phyloP scores from a whole-genome alignment of 1,140 invertebrate genomes.

The Chrysomallon squamiferum region DNA sequence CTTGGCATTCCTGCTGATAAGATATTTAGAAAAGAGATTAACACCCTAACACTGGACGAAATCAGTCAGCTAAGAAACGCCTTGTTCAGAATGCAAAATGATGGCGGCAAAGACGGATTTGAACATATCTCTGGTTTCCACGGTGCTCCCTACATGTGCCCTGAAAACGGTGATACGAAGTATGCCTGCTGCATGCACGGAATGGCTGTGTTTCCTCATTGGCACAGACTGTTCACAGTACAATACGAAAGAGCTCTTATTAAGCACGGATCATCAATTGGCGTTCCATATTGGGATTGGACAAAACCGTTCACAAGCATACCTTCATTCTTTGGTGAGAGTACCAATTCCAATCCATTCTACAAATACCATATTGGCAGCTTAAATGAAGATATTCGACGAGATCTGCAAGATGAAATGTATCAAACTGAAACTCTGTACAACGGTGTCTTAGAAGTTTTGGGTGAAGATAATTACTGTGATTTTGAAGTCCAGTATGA shows the following conservation, averaged over 20 bases:
- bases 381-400: not conserved
- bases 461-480: conserved; percentile 25
- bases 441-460: conserved; percentile 3
- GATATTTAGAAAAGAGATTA: conserved; percentile 5
- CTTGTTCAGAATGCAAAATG: conserved; percentile 24
- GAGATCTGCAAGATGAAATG: conserved; percentile 4
- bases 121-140: conserved; percentile 28
- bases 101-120: conserved; percentile 19
- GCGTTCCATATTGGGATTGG: conserved; percentile 32
- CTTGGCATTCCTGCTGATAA: not conserved
- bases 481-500: conserved; percentile 28
- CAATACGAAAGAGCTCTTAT: conserved; percentile 24
- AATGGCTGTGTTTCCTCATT: conserved; percentile 34
- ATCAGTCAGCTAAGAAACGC: conserved; percentile 12
- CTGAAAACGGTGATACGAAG: conserved; percentile 5
- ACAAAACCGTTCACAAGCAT: conserved; percentile 9
- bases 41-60: not conserved
- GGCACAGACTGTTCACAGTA: conserved; percentile 28
- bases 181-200: conserved; percentile 28
- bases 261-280: conserved; percentile 13
- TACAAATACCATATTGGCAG: conserved; percentile 6
- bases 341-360: conserved; percentile 19
- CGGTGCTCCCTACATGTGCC: conserved; percentile 20
- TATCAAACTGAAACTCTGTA: conserved; percentile 7
- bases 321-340: conserved; percentile 12